These are phyloP conservation scores for Alectoris magna DNA, from an alignment of 2,797 vertebrate genomes.

Conservation along the genomic window DNA sequence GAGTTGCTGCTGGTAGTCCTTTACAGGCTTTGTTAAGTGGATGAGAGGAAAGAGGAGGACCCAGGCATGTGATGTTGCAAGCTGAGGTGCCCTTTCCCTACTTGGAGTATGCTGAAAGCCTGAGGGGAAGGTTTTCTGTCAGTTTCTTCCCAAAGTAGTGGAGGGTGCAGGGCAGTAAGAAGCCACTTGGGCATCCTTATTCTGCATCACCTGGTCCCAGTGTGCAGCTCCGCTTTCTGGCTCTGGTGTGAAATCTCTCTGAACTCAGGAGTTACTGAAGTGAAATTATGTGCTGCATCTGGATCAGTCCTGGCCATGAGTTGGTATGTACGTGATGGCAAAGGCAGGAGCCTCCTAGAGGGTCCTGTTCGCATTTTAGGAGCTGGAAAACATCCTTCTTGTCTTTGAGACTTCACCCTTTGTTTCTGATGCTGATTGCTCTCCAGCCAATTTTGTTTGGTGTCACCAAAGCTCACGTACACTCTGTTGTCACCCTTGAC, in stretches of 20 bases:
- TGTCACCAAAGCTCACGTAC: rapidly evolving
- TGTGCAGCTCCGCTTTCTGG: not conserved
- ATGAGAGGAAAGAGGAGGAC: not conserved
- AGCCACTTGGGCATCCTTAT: constrained; percentile 23
- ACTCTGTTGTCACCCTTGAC: not conserved
- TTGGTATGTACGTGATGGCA: not conserved
- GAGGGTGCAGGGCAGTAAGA: constrained; percentile 32
- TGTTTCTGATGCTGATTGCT: not conserved
- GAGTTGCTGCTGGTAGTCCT: rapidly evolving
- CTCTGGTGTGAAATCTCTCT: not conserved
- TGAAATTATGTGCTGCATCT: not conserved
- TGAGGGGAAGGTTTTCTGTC: constrained; percentile 44
- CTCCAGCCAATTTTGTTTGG: not conserved
- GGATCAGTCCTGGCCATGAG: not conserved
- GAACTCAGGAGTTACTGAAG: not conserved
- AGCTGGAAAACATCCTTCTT: not conserved
- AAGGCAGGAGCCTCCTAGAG: not conserved
- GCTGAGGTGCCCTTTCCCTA: constrained; percentile 18
- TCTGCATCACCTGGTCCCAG: not conserved
- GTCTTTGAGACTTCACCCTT: not conserved
- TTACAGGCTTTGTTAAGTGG: not conserved
- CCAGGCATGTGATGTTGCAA: not conserved
- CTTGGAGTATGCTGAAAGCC: constrained; percentile 44
- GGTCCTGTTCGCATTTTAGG: not conserved
- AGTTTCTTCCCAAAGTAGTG: not conserved